Base-by-base conservation (phyloP, 2,888 invertebrate species). In the Drosophila macrospina region DNA sequence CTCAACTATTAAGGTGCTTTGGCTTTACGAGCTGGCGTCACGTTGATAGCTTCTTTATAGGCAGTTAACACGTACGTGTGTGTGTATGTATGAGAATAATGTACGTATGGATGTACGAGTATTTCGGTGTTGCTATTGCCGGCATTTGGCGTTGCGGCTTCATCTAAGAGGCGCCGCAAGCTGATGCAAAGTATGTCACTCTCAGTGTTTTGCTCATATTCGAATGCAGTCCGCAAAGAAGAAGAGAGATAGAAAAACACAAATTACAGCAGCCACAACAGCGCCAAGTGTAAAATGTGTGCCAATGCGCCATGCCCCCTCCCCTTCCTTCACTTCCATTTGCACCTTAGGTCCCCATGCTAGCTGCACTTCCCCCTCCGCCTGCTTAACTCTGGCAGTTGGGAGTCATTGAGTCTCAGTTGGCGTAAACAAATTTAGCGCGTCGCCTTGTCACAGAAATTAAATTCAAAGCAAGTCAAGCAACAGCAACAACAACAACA, bases 361-460 rank as follows among this genome's bases (percentile, higher is more conserved):
- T n/a, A 16, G 42, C 13, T 45, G 66, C 62, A 41, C 30, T 47
- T 50, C 51, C 47, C 54, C 20, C 37, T 16, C 26, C 26, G n/a
- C n/a, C 20, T 20, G 50, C 59, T 37, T 36, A 16, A n/a, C 39
- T 39, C 51, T 7, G 56, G 13, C 45, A 47, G 45, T 64, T 51
- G 64, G 81, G 83, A 80, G 72, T 74, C 84, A 75, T 63, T 73
- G 76, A 81, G 82, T 84, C 82, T 68, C 74, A 68, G 69, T 55
- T 59, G 80, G 37, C 77, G 80, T 73, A 85, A 86, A 88, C 86
- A 88, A 78, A 89, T 74, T 77, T 73, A 74, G 74, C 83, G 80
- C 76, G 71, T 89, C 67, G 86, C 86, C 88, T 89, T 89, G 89
- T 86, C 86, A 73, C 86, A 86, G 67, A 72, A 80, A 88, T 73